Conservation (phyloP, 2,888 invertebrate genomes). For the Eilema caniola region DNA sequence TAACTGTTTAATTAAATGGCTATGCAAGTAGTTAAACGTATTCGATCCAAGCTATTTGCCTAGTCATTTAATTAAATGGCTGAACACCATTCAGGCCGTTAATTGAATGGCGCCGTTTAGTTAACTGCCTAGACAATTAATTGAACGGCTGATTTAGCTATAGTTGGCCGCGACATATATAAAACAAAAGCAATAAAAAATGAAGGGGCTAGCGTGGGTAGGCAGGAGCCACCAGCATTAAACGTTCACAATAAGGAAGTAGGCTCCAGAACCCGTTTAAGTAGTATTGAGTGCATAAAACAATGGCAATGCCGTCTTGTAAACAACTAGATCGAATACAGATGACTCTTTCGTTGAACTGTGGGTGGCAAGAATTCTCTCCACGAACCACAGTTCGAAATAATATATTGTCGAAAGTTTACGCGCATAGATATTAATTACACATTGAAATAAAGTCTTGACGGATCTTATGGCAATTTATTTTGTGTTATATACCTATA, state of each 20-base stretch:
- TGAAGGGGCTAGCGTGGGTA: slow-evolving; percentile 2
- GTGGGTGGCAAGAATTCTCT: background rate
- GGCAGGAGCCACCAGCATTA: background rate
- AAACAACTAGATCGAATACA: background rate
- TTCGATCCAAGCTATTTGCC: no score
- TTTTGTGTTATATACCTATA: no score
- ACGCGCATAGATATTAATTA: no score
- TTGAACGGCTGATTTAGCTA: no score
- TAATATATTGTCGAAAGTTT: background rate
- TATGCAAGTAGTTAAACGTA: no score
- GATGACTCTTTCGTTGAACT: background rate
- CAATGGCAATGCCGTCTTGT: background rate
- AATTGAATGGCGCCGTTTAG: no score
- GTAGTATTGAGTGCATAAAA: background rate
- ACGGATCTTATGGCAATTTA: background rate
- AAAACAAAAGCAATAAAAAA: background rate
- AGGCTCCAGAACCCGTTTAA: background rate
- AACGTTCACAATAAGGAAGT: slow-evolving; percentile 10
- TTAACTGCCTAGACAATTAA: no score
- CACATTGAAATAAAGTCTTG: background rate
- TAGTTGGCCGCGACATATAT: no score
- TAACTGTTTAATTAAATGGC: no score
- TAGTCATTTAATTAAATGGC: no score
- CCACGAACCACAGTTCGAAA: background rate
- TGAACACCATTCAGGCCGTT: no score